Evolutionary conservation across 2,888 invertebrate species (phyloP).

Genomic region (Chalcis sispes): DNA sequence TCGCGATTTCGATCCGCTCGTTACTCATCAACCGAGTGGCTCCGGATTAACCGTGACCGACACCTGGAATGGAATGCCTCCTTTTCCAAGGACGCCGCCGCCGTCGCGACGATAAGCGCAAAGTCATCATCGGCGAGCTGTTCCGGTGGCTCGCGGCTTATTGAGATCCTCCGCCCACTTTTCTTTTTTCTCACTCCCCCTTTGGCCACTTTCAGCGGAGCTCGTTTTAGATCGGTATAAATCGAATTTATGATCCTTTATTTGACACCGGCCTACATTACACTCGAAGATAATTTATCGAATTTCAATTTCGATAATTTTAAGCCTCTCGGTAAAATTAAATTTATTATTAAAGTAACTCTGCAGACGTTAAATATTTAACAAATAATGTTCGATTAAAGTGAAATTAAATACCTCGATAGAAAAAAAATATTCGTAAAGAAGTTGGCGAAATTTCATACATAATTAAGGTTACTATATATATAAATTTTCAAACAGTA

Average conservation of each 20-base stretch:
- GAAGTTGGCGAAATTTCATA: no score
- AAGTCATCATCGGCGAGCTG: constrained; percentile 70
- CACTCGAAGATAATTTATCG: no score
- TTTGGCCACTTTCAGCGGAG: neutral
- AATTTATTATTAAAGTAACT: neutral
- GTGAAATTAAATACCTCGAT: no score
- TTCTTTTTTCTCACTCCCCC: neutral
- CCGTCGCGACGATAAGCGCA: constrained; percentile 65
- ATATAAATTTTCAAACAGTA: no score
- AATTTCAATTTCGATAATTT: no score
- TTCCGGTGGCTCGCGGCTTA: constrained; percentile 4
- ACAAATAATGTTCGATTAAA: no score
- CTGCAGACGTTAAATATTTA: no score
- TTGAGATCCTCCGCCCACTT: constrained; percentile 5
- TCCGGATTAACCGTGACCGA: constrained; percentile 72
- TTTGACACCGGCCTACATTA: neutral
- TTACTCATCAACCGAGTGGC: constrained; percentile 66
- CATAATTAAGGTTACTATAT: no score
- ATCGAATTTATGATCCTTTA: constrained; percentile 51
- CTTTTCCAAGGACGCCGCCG: constrained; percentile 68
- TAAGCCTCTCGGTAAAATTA: neutral
- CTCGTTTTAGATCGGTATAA: constrained; percentile 28
- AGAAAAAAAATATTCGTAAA: neutral
- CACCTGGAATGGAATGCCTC: constrained; percentile 68
- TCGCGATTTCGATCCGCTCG: constrained; percentile 72